Percentiles rank a stretch among this genome's conserved stretches.
These are phyloP conservation scores for Agrochola litura DNA, from an alignment of 2,888 invertebrate species.

Conservation along the genomic window DNA sequence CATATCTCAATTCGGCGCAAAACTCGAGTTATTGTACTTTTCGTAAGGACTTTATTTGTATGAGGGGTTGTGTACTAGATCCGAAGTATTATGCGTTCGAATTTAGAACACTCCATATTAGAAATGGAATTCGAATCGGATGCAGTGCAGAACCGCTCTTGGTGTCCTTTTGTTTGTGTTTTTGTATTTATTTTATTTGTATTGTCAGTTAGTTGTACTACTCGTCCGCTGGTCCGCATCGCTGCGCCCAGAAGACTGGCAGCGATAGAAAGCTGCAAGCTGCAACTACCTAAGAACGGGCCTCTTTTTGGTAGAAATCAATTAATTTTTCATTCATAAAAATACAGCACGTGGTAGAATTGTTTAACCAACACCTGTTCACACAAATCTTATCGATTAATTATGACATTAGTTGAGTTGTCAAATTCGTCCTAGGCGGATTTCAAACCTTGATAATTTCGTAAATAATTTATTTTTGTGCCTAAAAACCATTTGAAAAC, in stretches of 20 bases:
- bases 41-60: too few relatives aligned
- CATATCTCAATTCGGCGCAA: too few relatives aligned
- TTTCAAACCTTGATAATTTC: slow-evolving; percentile 33
- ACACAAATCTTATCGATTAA: slow-evolving; percentile 37
- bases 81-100: background rate
- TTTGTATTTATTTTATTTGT: too few relatives aligned
- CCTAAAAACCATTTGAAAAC: background rate
- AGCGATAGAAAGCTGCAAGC: background rate
- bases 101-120: background rate
- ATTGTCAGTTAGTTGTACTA: too few relatives aligned
- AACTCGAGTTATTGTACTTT: too few relatives aligned
- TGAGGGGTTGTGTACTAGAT: too few relatives aligned
- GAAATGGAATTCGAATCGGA: too few relatives aligned
- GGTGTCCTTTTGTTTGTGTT: too few relatives aligned
- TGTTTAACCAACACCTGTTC: background rate
- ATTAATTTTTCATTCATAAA: background rate
- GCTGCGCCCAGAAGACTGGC: background rate
- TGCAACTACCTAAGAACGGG: background rate
- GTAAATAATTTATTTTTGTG: slow-evolving; percentile 25
- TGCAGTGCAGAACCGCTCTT: background rate
- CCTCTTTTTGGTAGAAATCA: background rate
- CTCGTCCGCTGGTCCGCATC: background rate
- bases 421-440: slow-evolving; percentile 24
- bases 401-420: slow-evolving; percentile 34
- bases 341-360: slow-evolving; percentile 14